Evolutionary conservation across 2,888 invertebrate species (phyloP).

Genomic region (Hedya salicella): DNA sequence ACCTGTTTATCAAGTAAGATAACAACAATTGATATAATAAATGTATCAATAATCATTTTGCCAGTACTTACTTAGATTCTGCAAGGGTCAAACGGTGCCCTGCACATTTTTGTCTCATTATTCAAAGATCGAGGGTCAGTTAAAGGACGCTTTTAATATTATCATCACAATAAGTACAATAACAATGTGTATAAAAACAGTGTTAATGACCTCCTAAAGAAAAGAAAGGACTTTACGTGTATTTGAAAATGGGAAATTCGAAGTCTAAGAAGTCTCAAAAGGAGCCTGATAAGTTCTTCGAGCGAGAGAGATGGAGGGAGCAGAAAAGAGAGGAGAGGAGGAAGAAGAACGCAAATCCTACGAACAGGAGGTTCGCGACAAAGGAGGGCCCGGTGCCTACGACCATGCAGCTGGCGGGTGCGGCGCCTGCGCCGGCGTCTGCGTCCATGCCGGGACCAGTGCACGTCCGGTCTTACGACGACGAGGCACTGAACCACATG

Average conservation of each 20-base stretch:
- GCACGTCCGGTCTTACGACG: slow-evolving; percentile 75
- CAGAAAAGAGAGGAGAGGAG: slow-evolving; percentile 65
- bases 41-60: slow-evolving; percentile 58
- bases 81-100: slow-evolving; percentile 18
- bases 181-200: slow-evolving; percentile 27
- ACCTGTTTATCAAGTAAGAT: slow-evolving; percentile 67
- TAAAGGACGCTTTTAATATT: slow-evolving; percentile 1
- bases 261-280: slow-evolving; percentile 72
- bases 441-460: slow-evolving; percentile 61
- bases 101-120: background rate
- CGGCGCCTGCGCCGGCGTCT: slow-evolving; percentile 43
- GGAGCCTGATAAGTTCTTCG: slow-evolving; percentile 76
- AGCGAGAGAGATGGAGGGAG: slow-evolving; percentile 72
- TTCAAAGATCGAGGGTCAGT: background rate
- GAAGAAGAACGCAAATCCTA: slow-evolving; percentile 61
- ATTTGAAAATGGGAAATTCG: slow-evolving; percentile 71
- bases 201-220: background rate
- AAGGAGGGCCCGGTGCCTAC: slow-evolving; percentile 61
- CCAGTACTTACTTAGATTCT: slow-evolving; percentile 61
- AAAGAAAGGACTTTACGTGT: slow-evolving; percentile 21
- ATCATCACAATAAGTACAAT: background rate
- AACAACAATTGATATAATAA: slow-evolving; percentile 61
- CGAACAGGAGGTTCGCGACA: slow-evolving; percentile 59
- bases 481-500: slow-evolving; percentile 84
- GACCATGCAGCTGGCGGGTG: slow-evolving; percentile 52